phyloP scores from a whole-genome alignment of 1,140 invertebrate genomes.

The Atta texana region DNA sequence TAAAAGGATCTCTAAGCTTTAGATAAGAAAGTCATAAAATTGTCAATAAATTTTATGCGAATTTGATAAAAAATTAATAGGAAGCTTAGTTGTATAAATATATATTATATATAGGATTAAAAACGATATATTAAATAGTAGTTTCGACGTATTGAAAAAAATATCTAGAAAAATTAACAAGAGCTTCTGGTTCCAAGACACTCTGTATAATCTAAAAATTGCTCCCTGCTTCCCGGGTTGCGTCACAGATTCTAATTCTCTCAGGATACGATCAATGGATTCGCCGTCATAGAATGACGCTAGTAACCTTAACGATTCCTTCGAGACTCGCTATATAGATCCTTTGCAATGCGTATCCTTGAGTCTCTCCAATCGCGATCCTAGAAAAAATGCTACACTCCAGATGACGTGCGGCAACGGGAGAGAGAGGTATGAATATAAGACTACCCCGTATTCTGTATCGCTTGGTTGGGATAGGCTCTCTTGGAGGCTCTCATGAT shows the following conservation, averaged over 20 bases:
- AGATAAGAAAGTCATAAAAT: background rate
- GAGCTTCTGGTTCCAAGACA: background rate
- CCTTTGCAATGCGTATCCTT: background rate
- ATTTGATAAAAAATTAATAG: conserved; percentile 15
- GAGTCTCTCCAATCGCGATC: background rate
- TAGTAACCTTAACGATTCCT: background rate
- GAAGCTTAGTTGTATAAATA: background rate
- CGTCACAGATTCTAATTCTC: conserved; percentile 14
- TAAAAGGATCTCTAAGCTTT: background rate
- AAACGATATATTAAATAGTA: background rate
- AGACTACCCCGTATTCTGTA: conserved; percentile 4
- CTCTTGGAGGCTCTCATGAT: conserved; percentile 75
- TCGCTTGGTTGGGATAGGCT: conserved; percentile 78
- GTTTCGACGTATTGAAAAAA: background rate
- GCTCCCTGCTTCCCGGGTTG: background rate
- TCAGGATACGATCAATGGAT: conserved; percentile 13
- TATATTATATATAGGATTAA: too few relatives aligned
- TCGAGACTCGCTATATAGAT: background rate
- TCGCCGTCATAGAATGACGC: background rate
- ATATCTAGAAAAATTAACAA: background rate
- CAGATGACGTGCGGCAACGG: background rate
- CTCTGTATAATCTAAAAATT: background rate
- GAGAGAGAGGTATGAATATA: conserved; percentile 38
- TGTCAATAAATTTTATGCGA: background rate
- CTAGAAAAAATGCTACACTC: background rate